A percentile compares a stretch with the other conserved stretches of the same genome.
These are phyloP conservation scores for Tragelaphus imberbis DNA, from an alignment of 2,113 vertebrate genomes.

Conservation along the genomic window DNA sequence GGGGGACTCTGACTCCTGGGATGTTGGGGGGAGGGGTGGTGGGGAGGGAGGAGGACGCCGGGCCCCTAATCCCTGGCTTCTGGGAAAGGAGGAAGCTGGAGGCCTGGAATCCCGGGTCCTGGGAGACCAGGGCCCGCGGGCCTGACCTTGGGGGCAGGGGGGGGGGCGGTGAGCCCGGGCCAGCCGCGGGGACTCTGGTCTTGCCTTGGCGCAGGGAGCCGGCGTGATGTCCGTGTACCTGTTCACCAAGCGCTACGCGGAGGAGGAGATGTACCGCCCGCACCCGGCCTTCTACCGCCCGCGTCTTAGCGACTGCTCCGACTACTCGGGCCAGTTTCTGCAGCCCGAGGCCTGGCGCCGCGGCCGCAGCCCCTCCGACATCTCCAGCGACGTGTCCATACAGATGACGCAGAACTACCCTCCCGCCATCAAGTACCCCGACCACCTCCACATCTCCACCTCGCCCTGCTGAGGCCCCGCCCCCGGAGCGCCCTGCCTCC, in stretches of 20 bases:
- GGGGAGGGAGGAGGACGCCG: not conserved
- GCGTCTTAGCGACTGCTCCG: conserved; percentile 91
- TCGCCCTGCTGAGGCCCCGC: conserved; percentile 86
- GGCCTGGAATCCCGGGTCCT: not conserved
- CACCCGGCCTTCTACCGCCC: conserved; percentile 92
- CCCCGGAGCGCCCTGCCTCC: not conserved
- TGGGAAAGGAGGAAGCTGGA: not conserved
- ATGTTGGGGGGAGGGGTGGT: too few species aligned
- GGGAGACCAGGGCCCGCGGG: not conserved
- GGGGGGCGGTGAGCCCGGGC: too few species aligned
- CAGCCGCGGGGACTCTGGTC: not conserved
- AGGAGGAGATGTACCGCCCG: conserved; percentile 93
- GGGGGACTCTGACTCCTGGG: too few species aligned
- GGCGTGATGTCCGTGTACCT: conserved; percentile 95
- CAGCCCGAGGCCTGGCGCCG: conserved; percentile 92
- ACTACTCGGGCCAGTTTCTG: conserved; percentile 93
- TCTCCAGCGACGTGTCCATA: conserved; percentile 92
- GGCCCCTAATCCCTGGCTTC: not conserved
- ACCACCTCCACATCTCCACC: conserved; percentile 91
- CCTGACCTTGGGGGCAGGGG: not conserved
- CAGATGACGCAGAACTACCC: conserved; percentile 91
- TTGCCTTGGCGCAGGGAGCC: conserved; percentile 82
- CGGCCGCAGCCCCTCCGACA: conserved; percentile 87
- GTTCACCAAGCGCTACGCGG: conserved; percentile 93
- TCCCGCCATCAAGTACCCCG: conserved; percentile 89